Conservation (phyloP, 2,888 invertebrate species). For the Mactromeris polynyma region DNA sequence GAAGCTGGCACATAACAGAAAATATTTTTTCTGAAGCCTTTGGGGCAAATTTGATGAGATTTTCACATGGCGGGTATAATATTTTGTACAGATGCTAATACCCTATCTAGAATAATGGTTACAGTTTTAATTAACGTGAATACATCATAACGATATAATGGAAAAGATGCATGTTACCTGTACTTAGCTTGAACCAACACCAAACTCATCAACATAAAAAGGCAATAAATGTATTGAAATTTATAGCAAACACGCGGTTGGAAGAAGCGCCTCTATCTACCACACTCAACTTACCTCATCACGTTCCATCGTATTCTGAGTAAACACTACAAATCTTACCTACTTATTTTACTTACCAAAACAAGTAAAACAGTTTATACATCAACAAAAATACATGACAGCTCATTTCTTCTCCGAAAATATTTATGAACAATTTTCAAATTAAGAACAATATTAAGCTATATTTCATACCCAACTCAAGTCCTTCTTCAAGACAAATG, state of each 20-base stretch:
- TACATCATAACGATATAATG: background rate
- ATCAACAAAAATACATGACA: background rate
- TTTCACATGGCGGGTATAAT: conserved; percentile 31
- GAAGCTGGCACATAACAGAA: conserved; percentile 23
- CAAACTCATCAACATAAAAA: conserved; percentile 17
- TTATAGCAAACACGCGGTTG: background rate
- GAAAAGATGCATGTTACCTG: conserved; percentile 7
- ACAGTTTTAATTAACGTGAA: background rate
- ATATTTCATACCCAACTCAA: conserved; percentile 1
- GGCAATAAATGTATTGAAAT: conserved; percentile 14
- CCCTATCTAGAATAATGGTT: conserved; percentile 7
- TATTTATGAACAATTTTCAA: background rate
- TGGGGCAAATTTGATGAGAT: conserved; percentile 39
- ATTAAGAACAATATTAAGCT: background rate
- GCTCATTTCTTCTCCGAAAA: background rate
- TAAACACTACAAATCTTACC: background rate
- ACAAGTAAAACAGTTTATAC: background rate
- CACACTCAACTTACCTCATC: background rate
- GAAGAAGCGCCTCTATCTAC: background rate
- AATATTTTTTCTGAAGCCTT: conserved; percentile 24
- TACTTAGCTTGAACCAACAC: conserved; percentile 15
- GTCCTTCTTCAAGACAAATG: background rate
- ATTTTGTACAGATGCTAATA: background rate
- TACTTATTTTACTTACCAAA: background rate
- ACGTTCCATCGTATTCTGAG: background rate